phyloP scores from a whole-genome alignment of 2,797 vertebrate species.

The Coreius guichenoti region DNA sequence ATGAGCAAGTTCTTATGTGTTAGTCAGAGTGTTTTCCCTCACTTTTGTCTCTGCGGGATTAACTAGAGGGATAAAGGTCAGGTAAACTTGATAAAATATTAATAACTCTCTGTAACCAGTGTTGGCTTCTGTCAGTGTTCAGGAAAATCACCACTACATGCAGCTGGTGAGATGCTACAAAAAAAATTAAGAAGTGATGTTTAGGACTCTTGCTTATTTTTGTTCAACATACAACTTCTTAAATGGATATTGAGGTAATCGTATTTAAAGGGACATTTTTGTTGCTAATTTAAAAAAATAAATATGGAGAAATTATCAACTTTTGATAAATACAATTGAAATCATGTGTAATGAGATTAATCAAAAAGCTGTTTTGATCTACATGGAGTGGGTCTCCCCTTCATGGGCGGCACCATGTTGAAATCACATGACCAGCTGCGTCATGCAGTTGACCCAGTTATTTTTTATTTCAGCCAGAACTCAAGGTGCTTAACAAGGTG shows the following conservation, averaged over 20 bases:
- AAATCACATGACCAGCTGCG: neutral
- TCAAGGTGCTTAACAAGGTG: too few relatives aligned
- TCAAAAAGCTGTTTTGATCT: neutral
- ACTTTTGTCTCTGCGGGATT: slow-evolving; percentile 20
- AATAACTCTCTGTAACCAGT: slow-evolving; percentile 24
- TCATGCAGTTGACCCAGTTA: neutral
- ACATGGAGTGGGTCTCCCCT: neutral
- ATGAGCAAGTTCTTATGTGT: neutral
- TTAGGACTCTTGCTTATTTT: neutral
- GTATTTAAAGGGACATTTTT: neutral
- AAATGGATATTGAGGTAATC: neutral
- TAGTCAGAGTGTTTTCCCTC: slow-evolving; percentile 41
- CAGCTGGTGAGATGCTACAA: neutral
- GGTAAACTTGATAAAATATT: slow-evolving; percentile 47
- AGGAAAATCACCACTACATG: slow-evolving; percentile 9
- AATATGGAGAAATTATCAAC: neutral
- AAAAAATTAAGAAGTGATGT: neutral
- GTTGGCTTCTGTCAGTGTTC: slow-evolving; percentile 13
- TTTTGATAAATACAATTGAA: neutral
- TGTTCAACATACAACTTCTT: neutral
- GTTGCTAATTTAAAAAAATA: neutral
- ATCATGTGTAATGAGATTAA: neutral
- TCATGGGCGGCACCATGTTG: neutral
- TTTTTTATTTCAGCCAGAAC: neutral
- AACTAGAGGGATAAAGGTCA: slow-evolving; percentile 39